phyloP scores from a whole-genome alignment of 2,888 invertebrate genomes.

The Dasypogon diadema region DNA sequence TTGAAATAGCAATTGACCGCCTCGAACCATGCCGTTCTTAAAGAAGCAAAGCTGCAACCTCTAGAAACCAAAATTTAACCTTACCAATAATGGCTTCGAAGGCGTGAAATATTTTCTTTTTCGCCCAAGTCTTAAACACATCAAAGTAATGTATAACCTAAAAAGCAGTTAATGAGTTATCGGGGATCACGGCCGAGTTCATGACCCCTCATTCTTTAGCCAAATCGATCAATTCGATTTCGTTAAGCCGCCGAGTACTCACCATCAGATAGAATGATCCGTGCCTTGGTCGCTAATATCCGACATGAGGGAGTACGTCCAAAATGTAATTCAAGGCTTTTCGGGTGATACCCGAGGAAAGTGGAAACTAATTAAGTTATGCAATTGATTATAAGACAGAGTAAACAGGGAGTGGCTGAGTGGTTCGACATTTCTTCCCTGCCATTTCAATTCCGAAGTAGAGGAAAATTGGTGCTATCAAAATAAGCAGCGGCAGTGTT shows the following conservation, averaged over 20 bases:
- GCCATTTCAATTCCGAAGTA: neutral
- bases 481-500: neutral
- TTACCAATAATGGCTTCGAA: neutral
- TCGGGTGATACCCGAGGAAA: conserved; percentile 7
- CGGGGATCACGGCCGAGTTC: conserved; percentile 32
- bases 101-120: conserved; percentile 17
- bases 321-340: conserved; percentile 2
- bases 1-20: too few species aligned
- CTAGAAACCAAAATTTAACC: neutral
- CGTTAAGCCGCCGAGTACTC: neutral
- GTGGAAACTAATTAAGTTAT: conserved; percentile 15
- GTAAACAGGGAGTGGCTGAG: conserved; percentile 4
- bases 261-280: neutral
- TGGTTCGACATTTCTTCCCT: conserved; percentile 1
- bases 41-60: neutral
- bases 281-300: neutral
- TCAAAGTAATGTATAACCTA: neutral
- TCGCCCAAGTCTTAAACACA: conserved; percentile 3
- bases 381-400: conserved; percentile 6
- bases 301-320: neutral
- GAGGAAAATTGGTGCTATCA: neutral
- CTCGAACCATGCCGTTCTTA: too few species aligned
- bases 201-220: conserved; percentile 29
- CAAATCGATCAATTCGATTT: conserved; percentile 25
- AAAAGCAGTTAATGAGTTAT: conserved; percentile 23